Evolutionary conservation across 2,888 invertebrate genomes (phyloP), one percentile per base, ranked within the genome.

Genomic region (Hyles lineata): DNA sequence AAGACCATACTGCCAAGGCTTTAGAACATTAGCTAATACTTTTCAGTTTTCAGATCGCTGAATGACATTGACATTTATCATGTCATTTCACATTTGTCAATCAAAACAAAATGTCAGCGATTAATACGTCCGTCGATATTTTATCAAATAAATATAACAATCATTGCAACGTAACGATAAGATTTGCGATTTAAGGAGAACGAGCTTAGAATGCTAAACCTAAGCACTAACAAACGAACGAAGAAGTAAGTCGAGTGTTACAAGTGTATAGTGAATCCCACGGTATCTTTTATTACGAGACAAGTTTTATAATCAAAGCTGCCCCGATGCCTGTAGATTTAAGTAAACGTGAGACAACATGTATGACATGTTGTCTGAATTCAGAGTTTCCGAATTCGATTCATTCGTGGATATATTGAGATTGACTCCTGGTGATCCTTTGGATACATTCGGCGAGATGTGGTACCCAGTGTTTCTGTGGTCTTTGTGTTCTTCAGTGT

Each of bases 401-500:
- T 96, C 96, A 74, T 95, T 97, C 82, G 95, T 96, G 80, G 96
- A 96, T 94, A 96, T 97, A 86, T 95, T 97, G 83, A 96, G 96
- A 80, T 91, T 97, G 79, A 96, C 96, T 77, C 95, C 96, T 76
- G 95, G 95, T 79, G 96, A 96, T 83, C 96, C 96, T 74, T 93
- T 97, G 80, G 96, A 96, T 88, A 96, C 96, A 75, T 96, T 97
- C 95, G 95, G 96, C 95, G 98, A 98, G 93, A 99, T 99, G 97
- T 99, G 99, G 99, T 99, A 98, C 91, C 98, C 98, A 88, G 97
- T 99, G 89, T 99, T 99, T 94, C 95, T 99, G 85, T 99, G 99
- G 98, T 98, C 98, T 75, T 95, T 99, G 85, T 98, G 98, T 90
- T 99, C 99, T 19, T 99, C 99, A 71, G 96, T 99, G 85, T 96